Percentiles rank a stretch among this genome's conserved stretches.
These are phyloP conservation scores for Terebella lapidaria DNA, from an alignment of 2,888 invertebrate species.

Conservation along the genomic window DNA sequence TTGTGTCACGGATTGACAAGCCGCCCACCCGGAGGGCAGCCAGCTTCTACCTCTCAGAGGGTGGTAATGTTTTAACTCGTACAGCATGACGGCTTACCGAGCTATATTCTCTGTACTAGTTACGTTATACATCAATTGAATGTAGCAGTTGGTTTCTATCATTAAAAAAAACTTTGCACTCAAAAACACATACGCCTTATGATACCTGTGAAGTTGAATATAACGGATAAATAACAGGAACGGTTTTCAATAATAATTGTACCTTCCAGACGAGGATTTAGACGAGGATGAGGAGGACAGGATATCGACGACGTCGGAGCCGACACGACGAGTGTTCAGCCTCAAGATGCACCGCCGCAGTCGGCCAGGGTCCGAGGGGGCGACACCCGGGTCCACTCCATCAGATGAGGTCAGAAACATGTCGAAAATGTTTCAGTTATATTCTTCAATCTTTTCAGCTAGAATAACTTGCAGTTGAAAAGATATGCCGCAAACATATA, in stretches of 20 bases:
- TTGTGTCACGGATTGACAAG: slow-evolving; percentile 49
- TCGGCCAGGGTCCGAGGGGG: slow-evolving; percentile 17
- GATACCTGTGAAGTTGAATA: no score
- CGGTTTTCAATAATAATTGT: no score
- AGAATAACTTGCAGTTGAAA: no score
- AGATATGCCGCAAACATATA: no score
- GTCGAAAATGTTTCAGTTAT: no score
- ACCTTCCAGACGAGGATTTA: background rate
- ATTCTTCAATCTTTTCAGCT: no score
- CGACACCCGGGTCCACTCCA: slow-evolving; percentile 11
- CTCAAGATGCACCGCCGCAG: background rate
- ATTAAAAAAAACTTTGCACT: no score
- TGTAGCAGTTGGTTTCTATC: background rate
- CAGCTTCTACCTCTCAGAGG: slow-evolving; percentile 10
- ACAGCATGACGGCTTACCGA: background rate
- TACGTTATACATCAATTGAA: background rate
- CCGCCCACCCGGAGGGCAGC: slow-evolving; percentile 18
- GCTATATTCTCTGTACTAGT: background rate
- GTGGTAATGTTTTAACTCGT: no score
- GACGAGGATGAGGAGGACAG: slow-evolving; percentile 23
- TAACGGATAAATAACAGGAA: no score
- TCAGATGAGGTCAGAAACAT: slow-evolving; percentile 6
- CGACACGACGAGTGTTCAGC: slow-evolving; percentile 10
- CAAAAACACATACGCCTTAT: no score
- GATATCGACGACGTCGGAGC: slow-evolving; percentile 26